phyloP scores from a whole-genome alignment of 2,888 invertebrate species.

The Callyntrura guangdongensis region DNA sequence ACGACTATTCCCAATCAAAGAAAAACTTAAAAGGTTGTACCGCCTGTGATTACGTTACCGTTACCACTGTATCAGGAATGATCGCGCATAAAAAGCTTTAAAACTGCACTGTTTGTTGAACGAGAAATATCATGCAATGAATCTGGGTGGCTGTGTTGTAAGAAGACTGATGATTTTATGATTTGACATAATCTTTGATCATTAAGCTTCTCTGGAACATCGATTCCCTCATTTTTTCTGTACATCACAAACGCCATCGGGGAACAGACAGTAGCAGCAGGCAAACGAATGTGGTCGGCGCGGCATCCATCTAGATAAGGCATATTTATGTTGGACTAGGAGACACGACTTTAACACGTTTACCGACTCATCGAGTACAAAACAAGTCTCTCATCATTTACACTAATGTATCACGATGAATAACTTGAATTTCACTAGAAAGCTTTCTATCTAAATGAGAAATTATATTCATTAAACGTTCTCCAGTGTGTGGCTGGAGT shows the following conservation, averaged over 20 bases:
- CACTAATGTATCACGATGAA: slow-evolving; percentile 30
- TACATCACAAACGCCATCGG: slow-evolving; percentile 34
- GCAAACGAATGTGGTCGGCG: slow-evolving; percentile 43
- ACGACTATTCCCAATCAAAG: slow-evolving; percentile 26
- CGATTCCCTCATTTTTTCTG: slow-evolving; percentile 53
- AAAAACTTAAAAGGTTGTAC: slow-evolving; percentile 71
- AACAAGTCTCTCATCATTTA: slow-evolving; percentile 32
- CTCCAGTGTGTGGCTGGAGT: background rate
- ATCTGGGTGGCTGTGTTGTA: slow-evolving; percentile 73
- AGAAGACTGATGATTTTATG: slow-evolving; percentile 79
- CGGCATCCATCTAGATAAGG: slow-evolving; percentile 23
- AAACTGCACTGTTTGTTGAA: background rate
- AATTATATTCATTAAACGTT: slow-evolving; percentile 35
- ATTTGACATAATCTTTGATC: slow-evolving; percentile 79
- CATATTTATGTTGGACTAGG: background rate
- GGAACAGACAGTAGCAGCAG: slow-evolving; percentile 35
- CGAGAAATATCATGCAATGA: slow-evolving; percentile 45
- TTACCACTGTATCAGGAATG: no score
- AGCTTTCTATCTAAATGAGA: slow-evolving; percentile 10
- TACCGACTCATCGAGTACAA: background rate
- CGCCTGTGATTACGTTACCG: slow-evolving; percentile 52
- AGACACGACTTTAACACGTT: slow-evolving; percentile 45
- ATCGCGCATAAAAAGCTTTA: slow-evolving; percentile 3
- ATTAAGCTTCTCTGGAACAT: slow-evolving; percentile 68
- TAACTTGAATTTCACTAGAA: background rate